These are phyloP conservation scores for Actinostola sp. DNA, from an alignment of 92 coral and sea anemone species.

Conservation along the genomic window DNA sequence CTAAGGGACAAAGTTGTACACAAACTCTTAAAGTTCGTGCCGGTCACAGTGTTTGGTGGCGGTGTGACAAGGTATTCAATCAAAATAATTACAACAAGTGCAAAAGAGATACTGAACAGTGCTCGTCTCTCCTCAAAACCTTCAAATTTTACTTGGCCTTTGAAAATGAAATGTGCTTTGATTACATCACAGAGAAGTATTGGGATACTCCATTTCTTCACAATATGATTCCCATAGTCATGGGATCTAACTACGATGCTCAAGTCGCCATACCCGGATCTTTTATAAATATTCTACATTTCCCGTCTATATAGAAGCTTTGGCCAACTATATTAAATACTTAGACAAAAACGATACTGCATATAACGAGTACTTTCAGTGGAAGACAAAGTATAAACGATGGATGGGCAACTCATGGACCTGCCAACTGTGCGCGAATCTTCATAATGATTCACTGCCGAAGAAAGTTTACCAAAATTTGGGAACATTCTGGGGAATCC, in stretches of 20 bases:
- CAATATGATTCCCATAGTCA: constrained; percentile 45
- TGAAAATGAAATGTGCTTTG: constrained; percentile 42
- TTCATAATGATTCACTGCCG: constrained; percentile 1
- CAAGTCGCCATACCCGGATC: constrained; percentile 55
- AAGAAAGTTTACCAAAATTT: constrained; percentile 5
- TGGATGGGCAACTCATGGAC: background rate
- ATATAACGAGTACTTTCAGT: constrained; percentile 54
- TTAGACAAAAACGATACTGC: constrained; percentile 57
- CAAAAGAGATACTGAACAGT: constrained; percentile 22
- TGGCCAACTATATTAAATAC: constrained; percentile 44
- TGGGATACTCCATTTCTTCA: constrained; percentile 38
- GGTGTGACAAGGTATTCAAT: constrained; percentile 36
- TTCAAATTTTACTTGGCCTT: constrained; percentile 42
- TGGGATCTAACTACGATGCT: constrained; percentile 39
- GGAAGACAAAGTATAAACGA: constrained; percentile 25
- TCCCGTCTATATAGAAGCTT: constrained; percentile 34
- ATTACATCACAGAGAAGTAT: constrained; percentile 52
- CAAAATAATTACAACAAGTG: constrained; percentile 8
- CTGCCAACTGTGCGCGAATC: constrained; percentile 1
- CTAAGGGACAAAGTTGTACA: constrained; percentile 34
- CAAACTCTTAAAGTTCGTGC: constrained; percentile 12
- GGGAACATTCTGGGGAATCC: constrained; percentile 6
- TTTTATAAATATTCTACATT: constrained; percentile 34
- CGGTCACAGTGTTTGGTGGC: constrained; percentile 33
- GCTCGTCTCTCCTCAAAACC: background rate